Conservation (phyloP, 2,113 vertebrate species). For the Siniperca chuatsi region DNA sequence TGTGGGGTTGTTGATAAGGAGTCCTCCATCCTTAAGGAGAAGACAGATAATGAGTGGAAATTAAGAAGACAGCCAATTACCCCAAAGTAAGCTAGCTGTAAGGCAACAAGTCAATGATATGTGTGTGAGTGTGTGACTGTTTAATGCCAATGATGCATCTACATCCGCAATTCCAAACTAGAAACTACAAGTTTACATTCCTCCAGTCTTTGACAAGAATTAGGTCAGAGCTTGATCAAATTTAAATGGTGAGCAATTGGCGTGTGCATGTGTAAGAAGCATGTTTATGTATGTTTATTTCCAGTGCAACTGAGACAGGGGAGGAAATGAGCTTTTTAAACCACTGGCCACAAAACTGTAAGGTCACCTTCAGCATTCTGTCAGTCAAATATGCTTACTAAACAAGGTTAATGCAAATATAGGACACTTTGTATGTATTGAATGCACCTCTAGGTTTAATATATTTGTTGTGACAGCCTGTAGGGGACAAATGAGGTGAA, state of each 20-base stretch:
- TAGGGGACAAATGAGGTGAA: constrained; percentile 53
- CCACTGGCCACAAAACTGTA: not conserved
- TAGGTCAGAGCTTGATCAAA: not conserved
- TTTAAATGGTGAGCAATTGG: not conserved
- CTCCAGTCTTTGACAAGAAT: not conserved
- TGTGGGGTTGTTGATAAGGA: constrained; percentile 96
- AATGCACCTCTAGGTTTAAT: constrained; percentile 23
- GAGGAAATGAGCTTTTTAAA: not conserved
- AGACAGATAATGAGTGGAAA: not conserved
- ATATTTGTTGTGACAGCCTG: constrained; percentile 43
- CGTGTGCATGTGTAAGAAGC: not conserved
- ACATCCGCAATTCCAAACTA: not conserved
- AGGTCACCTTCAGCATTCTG: not conserved
- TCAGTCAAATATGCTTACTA: not conserved
- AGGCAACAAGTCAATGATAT: not conserved
- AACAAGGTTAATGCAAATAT: constrained; percentile 3
- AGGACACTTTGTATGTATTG: constrained; percentile 1
- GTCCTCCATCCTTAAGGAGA: constrained; percentile 91
- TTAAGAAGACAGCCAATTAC: not conserved
- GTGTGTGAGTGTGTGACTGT: not conserved
- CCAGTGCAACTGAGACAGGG: not conserved
- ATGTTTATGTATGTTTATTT: not conserved
- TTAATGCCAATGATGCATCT: not conserved
- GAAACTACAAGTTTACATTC: too few relatives aligned
- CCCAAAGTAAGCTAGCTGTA: not conserved